These are phyloP conservation scores for Nematolebias whitei DNA, from an alignment of 2,113 vertebrate genomes.

Conservation along the genomic window DNA sequence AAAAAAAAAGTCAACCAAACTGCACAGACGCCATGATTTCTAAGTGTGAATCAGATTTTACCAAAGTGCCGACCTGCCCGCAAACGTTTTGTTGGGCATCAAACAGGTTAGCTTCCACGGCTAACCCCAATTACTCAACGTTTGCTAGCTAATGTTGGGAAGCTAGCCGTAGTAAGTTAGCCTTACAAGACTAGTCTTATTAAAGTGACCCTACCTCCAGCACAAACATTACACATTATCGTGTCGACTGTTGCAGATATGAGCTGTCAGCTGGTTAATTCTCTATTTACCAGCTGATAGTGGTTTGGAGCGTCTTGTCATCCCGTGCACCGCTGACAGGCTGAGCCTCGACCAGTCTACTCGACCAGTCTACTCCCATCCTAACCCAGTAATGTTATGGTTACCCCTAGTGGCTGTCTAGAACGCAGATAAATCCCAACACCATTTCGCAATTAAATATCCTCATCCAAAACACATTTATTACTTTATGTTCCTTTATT, in stretches of 20 bases:
- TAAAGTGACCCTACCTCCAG: not conserved
- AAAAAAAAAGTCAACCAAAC: constrained; percentile 50
- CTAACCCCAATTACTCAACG: constrained; percentile 28
- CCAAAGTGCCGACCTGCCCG: too few relatives aligned
- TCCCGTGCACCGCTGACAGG: not conserved
- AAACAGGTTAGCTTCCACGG: constrained; percentile 14
- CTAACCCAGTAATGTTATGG: not conserved
- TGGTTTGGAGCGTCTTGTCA: constrained; percentile 34
- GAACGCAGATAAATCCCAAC: not conserved
- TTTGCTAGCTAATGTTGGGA: constrained; percentile 31
- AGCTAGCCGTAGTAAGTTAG: constrained; percentile 58
- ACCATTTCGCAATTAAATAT: too few relatives aligned
- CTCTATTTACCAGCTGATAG: not conserved
- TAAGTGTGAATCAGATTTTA: constrained; percentile 7
- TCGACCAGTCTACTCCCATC: constrained; percentile 18
- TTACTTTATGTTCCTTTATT: constrained; percentile 59
- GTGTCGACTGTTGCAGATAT: not conserved
- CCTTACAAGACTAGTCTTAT: too few relatives aligned
- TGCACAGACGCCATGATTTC: constrained; percentile 55
- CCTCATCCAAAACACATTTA: not conserved
- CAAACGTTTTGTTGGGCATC: constrained; percentile 1
- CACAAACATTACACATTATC: not conserved
- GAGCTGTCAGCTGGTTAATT: not conserved
- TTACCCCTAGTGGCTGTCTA: constrained; percentile 37
- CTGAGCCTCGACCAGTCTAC: constrained; percentile 14